Evolutionary conservation across 2,888 invertebrate species (phyloP).

Genomic region (Caenorhabditis plicata): DNA sequence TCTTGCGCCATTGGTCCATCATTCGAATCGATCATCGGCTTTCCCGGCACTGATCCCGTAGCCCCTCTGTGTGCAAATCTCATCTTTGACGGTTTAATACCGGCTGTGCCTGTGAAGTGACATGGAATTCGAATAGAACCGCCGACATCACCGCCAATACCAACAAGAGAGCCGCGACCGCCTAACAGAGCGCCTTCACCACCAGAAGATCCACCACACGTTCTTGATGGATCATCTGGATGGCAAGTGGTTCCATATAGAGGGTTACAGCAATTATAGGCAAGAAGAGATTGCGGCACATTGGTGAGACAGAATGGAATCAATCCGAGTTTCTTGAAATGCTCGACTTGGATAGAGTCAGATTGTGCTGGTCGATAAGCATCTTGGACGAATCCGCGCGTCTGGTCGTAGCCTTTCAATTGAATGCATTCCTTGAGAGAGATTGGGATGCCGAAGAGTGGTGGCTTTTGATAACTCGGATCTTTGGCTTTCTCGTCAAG

Average conservation of each 20-base stretch:
- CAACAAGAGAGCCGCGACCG: constrained; percentile 46
- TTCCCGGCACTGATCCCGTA: constrained; percentile 52
- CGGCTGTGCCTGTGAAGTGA: constrained; percentile 68
- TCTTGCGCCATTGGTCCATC: constrained; percentile 56
- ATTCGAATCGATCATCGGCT: constrained; percentile 53
- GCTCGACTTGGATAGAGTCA: constrained; percentile 45
- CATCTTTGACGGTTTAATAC: constrained; percentile 61
- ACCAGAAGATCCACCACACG: constrained; percentile 45
- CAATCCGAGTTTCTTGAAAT: constrained; percentile 65
- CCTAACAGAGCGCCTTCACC: constrained; percentile 65
- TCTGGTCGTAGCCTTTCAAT: constrained; percentile 56
- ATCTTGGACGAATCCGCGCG: constrained; percentile 63
- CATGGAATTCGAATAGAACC: constrained; percentile 70
- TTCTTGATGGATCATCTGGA: constrained; percentile 31
- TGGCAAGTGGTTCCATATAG: constrained; percentile 64
- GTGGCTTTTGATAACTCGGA: constrained; percentile 42
- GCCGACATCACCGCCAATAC: constrained; percentile 68
- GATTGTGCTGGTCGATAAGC: constrained; percentile 44
- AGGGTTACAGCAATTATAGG: constrained; percentile 65
- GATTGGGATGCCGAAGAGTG: constrained; percentile 59
- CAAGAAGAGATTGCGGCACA: constrained; percentile 66
- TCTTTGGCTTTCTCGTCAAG: constrained; percentile 44
- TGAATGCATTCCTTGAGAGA: constrained; percentile 58
- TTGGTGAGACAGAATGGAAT: constrained; percentile 69
- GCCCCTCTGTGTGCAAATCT: constrained; percentile 48